Conservation (phyloP, 2,797 vertebrate genomes). For the Staurois parvus region DNA sequence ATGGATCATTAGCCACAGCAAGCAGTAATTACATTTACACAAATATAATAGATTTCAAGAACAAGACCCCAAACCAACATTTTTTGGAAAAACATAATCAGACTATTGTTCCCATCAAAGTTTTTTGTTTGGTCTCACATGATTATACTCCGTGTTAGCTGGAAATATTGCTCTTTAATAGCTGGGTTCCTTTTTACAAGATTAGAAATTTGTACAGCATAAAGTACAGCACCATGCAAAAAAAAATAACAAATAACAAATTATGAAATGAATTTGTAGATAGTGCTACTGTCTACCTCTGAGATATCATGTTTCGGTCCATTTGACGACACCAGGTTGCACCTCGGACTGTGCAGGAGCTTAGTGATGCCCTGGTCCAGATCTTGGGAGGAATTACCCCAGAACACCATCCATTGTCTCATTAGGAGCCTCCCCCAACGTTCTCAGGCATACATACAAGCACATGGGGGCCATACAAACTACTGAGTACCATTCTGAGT, state of each 20-base stretch:
- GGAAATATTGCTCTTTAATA: background rate
- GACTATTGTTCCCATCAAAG: background rate
- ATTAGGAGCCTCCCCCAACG: no score
- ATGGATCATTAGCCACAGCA: constrained; percentile 9
- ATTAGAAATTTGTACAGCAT: background rate
- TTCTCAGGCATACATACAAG: no score
- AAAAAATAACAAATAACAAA: background rate
- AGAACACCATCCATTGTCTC: no score
- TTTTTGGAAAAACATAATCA: background rate
- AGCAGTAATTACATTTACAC: constrained; percentile 32
- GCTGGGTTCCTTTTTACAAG: background rate
- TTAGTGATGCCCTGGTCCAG: no score
- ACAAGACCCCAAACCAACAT: constrained; percentile 6
- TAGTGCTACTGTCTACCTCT: no score
- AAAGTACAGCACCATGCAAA: background rate
- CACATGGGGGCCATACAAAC: no score
- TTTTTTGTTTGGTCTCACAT: background rate
- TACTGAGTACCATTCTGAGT: no score
- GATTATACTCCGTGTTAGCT: background rate
- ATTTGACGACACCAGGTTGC: no score
- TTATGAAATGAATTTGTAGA: no score
- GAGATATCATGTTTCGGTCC: no score
- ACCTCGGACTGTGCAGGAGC: no score
- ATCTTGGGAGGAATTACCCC: no score
- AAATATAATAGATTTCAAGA: constrained; percentile 10